These are phyloP conservation scores for Drymodes brunneopygia DNA, from an alignment of 2,113 vertebrate species.

Conservation along the genomic window DNA sequence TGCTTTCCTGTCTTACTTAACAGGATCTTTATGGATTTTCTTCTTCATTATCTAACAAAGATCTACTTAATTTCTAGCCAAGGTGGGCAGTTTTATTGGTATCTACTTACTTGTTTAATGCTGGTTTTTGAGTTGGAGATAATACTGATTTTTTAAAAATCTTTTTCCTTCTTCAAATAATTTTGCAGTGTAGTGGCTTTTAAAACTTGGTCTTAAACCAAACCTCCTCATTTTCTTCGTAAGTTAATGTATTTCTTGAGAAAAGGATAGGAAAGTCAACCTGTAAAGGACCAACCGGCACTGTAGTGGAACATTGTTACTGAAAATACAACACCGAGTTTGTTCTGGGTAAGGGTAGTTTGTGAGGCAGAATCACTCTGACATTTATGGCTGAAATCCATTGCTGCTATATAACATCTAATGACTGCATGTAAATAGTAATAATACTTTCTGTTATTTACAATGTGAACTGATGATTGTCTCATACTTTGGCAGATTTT, in stretches of 20 bases:
- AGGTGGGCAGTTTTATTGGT: background rate
- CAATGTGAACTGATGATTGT: background rate
- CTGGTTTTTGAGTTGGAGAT: background rate
- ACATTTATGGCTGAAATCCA: background rate
- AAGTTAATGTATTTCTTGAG: background rate
- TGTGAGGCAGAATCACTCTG: background rate
- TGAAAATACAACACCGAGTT: fast-evolving
- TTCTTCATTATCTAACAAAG: background rate
- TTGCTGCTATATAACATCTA: background rate
- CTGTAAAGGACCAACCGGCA: background rate
- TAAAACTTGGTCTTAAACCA: background rate
- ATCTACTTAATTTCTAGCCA: background rate
- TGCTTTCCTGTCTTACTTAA: background rate
- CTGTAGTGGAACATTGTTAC: background rate
- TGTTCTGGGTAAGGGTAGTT: background rate
- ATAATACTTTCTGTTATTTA: background rate
- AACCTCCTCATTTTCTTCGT: background rate
- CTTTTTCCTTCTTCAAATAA: background rate
- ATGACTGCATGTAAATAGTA: background rate
- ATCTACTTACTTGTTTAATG: background rate
- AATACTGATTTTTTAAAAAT: background rate
- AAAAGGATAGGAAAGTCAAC: background rate
- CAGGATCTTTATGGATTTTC: background rate
- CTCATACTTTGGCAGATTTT: background rate
- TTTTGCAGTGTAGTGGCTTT: background rate